phyloP scores from a whole-genome alignment of 2,888 invertebrate genomes.

The Dorcus parallelipipedus region DNA sequence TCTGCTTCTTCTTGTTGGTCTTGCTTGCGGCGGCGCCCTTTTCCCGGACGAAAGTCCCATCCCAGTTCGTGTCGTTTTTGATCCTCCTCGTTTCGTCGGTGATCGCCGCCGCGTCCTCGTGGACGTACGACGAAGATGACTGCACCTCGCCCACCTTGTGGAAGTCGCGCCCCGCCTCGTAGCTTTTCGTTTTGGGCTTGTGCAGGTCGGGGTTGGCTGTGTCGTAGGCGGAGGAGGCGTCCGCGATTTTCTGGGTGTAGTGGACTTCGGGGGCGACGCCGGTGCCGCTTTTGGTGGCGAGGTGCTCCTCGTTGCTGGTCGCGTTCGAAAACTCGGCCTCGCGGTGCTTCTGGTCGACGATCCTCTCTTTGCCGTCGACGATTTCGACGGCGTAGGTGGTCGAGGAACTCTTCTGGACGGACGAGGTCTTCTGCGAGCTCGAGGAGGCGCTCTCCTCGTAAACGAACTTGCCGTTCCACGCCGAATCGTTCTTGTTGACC shows the following conservation, averaged over 20 bases:
- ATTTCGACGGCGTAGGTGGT: constrained; percentile 65
- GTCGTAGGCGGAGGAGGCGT: constrained; percentile 57
- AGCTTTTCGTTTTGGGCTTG: constrained; percentile 47
- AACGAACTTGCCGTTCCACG: constrained; percentile 52
- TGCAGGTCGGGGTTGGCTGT: constrained; percentile 53
- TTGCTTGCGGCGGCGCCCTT: constrained; percentile 6
- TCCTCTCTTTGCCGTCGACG: constrained; percentile 62
- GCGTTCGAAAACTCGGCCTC: constrained; percentile 54
- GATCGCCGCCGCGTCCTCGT: constrained; percentile 2
- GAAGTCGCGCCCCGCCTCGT: constrained; percentile 48
- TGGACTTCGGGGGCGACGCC: constrained; percentile 57
- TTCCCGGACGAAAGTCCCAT: constrained; percentile 18
- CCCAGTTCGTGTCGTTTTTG: not conserved
- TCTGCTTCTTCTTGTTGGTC: constrained; percentile 17
- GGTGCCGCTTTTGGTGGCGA: constrained; percentile 56
- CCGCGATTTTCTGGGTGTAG: constrained; percentile 53
- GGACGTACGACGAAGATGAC: constrained; percentile 33
- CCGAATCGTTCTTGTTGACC: constrained; percentile 47
- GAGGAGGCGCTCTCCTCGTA: constrained; percentile 42
- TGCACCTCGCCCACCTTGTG: constrained; percentile 44
- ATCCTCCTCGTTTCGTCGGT: constrained; percentile 18
- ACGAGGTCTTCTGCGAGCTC: constrained; percentile 56
- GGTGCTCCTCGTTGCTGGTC: constrained; percentile 51
- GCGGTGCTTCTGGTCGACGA: constrained; percentile 58
- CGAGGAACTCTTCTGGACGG: constrained; percentile 58